These are phyloP conservation scores for Typhlichthys eigenmanni DNA, from an alignment of 2,797 vertebrate genomes.

Conservation along the genomic window DNA sequence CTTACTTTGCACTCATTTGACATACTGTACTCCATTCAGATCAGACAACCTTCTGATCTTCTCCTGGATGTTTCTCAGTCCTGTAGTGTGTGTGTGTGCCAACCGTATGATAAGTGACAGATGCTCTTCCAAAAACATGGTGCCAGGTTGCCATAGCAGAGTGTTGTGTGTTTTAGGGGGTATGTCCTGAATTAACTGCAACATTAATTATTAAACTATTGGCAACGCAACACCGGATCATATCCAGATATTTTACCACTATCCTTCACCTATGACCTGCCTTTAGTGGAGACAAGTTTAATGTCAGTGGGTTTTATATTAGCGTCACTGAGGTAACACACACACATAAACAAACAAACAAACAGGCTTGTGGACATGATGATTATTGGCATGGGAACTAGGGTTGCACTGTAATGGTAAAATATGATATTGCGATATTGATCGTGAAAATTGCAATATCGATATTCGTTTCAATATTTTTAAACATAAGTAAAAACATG, in stretches of 20 bases:
- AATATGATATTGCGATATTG: too few relatives aligned
- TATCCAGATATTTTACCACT: slow-evolving; percentile 43
- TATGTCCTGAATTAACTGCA: slow-evolving; percentile 50
- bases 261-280: slow-evolving; percentile 15
- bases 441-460: too few relatives aligned
- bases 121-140: slow-evolving; percentile 62
- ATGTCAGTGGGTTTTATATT: too few relatives aligned
- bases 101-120: slow-evolving; percentile 58
- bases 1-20: too few relatives aligned
- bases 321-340: too few relatives aligned
- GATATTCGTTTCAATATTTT: too few relatives aligned
- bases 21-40: neutral
- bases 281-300: slow-evolving; percentile 7
- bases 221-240: slow-evolving; percentile 33
- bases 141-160: slow-evolving; percentile 72
- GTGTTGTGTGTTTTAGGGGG: slow-evolving; percentile 39
- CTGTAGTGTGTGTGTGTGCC: slow-evolving; percentile 23
- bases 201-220: slow-evolving; percentile 60
- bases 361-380: too few relatives aligned
- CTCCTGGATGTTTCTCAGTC: neutral
- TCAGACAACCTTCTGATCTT: neutral
- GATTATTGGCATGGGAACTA: too few relatives aligned
- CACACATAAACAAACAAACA: too few relatives aligned
- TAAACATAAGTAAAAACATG: too few relatives aligned
- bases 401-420: too few relatives aligned